Conservation (phyloP, 2,113 vertebrate genomes). For the Picathartes gymnocephalus region DNA sequence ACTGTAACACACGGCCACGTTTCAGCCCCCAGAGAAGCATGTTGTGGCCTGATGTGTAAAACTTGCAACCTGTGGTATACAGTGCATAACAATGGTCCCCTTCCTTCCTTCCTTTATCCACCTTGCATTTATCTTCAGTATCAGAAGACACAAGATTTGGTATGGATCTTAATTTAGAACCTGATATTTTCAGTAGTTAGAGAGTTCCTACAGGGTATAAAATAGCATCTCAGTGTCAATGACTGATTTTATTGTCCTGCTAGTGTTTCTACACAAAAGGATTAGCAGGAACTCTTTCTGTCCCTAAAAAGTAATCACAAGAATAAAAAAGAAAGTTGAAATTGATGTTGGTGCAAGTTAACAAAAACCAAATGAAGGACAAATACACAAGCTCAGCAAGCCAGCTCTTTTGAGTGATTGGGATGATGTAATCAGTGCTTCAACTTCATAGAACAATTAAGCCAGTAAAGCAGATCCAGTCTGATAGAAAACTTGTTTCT, state of each 20-base stretch:
- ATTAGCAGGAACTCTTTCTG: not conserved
- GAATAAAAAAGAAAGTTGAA: not conserved
- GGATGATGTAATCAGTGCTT: not conserved
- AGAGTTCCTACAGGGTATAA: not conserved
- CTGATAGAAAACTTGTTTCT: not conserved
- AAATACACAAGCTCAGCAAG: not conserved
- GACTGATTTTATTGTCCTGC: not conserved
- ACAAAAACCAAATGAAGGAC: not conserved
- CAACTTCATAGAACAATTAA: not conserved
- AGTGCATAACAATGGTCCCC: not conserved
- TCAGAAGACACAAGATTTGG: not conserved
- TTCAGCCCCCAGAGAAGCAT: not conserved
- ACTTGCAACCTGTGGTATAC: not conserved
- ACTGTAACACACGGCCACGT: rapidly evolving
- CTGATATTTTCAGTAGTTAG: not conserved
- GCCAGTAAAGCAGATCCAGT: not conserved
- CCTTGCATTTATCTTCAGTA: not conserved
- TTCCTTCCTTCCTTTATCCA: not conserved
- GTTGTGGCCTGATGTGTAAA: not conserved
- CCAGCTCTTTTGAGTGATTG: not conserved
- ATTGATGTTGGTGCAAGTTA: not conserved
- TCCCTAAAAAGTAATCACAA: not conserved
- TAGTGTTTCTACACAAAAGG: not conserved
- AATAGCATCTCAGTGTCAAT: not conserved
- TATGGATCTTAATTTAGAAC: not conserved